These are phyloP conservation scores for Scarus forsteni DNA, from an alignment of 2,797 vertebrate genomes.

Conservation along the genomic window DNA sequence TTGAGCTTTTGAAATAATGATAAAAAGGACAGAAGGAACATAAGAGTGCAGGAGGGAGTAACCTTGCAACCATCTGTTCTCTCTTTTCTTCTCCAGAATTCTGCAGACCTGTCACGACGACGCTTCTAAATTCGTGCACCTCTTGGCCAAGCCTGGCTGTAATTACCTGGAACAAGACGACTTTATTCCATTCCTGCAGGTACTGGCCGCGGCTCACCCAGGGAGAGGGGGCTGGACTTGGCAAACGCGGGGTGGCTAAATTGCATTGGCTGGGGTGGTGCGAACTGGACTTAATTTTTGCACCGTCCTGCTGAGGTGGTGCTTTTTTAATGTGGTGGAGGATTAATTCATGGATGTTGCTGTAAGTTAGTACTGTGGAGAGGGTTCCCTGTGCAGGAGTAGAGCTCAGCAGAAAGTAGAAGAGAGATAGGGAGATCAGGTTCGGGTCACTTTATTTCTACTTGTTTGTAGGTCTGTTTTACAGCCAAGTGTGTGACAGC, in stretches of 20 bases:
- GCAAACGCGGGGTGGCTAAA: constrained; percentile 47
- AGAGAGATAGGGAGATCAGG: background rate
- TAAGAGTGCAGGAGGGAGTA: constrained; percentile 46
- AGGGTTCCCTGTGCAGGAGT: constrained; percentile 1
- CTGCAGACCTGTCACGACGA: constrained; percentile 95
- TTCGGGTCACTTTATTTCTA: background rate
- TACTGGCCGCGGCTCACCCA: constrained; percentile 76
- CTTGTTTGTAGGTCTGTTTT: background rate
- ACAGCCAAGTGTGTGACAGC: too few relatives aligned
- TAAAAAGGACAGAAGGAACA: constrained; percentile 36
- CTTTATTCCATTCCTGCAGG: constrained; percentile 98
- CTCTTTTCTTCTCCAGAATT: constrained; percentile 85
- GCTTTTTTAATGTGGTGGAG: constrained; percentile 49
- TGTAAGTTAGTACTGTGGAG: constrained; percentile 35
- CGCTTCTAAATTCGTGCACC: constrained; percentile 93
- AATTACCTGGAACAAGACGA: constrained; percentile 97
- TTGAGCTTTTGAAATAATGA: constrained; percentile 41
- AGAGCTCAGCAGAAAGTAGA: constrained; percentile 8
- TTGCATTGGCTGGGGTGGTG: constrained; percentile 44
- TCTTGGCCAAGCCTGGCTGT: constrained; percentile 93
- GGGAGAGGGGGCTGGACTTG: constrained; percentile 62
- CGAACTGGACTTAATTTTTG: constrained; percentile 47
- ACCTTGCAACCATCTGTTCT: constrained; percentile 83
- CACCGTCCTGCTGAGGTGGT: constrained; percentile 41
- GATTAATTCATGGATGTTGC: constrained; percentile 41